Evolutionary conservation across 2,888 invertebrate genomes (phyloP).

Genomic region (Hirtodrosophila trivittata): DNA sequence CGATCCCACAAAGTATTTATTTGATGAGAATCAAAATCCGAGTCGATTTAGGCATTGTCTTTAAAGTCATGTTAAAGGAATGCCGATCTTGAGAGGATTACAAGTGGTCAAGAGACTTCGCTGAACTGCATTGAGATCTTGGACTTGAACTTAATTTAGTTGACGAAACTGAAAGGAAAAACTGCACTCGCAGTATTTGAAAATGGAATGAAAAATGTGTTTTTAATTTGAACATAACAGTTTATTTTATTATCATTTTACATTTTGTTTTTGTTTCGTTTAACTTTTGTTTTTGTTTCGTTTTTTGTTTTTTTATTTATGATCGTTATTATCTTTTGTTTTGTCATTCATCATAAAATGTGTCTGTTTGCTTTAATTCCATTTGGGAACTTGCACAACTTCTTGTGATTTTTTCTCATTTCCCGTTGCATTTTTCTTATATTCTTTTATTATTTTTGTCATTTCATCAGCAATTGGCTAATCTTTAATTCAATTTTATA

Average conservation of each 20-base stretch:
- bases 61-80: no score
- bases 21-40: no score
- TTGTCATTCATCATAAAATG: constrained; percentile 45
- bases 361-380: constrained; percentile 47
- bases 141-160: no score
- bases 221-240: constrained; percentile 74
- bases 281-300: neutral
- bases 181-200: no score
- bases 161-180: no score
- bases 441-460: constrained; percentile 21
- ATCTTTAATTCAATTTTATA: constrained; percentile 14
- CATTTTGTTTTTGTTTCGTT: constrained; percentile 21
- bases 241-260: constrained; percentile 71
- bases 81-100: no score
- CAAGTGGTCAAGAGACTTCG: no score
- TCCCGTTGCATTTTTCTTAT: constrained; percentile 57
- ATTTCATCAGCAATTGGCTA: constrained; percentile 3
- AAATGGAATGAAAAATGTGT: neutral
- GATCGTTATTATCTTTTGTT: constrained; percentile 22
- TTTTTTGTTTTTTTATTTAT: constrained; percentile 29
- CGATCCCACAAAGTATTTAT: no score
- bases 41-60: no score
- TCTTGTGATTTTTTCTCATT: constrained; percentile 41
- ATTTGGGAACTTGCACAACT: constrained; percentile 39
- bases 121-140: no score